phyloP scores from a whole-genome alignment of 1,140 invertebrate genomes.

The Pachypsylla venusta region DNA sequence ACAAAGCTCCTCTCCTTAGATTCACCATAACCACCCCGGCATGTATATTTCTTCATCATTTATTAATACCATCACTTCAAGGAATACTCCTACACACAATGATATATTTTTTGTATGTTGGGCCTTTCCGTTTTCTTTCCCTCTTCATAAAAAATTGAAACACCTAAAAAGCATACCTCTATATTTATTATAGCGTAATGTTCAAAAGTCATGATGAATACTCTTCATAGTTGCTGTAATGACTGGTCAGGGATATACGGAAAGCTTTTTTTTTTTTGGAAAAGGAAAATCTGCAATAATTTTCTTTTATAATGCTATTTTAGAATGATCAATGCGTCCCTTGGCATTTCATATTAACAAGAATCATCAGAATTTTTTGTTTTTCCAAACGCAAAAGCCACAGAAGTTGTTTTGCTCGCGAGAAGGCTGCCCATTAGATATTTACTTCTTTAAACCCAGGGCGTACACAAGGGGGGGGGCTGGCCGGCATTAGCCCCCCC shows the following conservation, averaged over 20 bases:
- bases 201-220: neutral
- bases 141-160: constrained; percentile 8
- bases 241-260: constrained; percentile 7
- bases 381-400: no score
- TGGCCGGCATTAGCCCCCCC: no score
- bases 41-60: constrained; percentile 5
- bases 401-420: no score
- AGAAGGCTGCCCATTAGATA: no score
- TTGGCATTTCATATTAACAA: no score
- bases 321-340: constrained; percentile 3
- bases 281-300: no score
- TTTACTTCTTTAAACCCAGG: no score
- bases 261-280: neutral
- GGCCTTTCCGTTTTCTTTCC: constrained; percentile 2
- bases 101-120: neutral
- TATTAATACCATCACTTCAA: neutral
- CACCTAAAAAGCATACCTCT: neutral
- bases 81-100: neutral
- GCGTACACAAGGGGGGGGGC: no score
- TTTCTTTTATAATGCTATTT: neutral
- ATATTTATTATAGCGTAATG: neutral
- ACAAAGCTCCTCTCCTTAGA: no score
- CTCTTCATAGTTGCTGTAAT: neutral
- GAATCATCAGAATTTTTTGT: no score
- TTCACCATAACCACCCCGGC: no score